These are phyloP conservation scores for Phymorhynchus buccinoides DNA, from an alignment of 1,140 invertebrate genomes.

Conservation along the genomic window DNA sequence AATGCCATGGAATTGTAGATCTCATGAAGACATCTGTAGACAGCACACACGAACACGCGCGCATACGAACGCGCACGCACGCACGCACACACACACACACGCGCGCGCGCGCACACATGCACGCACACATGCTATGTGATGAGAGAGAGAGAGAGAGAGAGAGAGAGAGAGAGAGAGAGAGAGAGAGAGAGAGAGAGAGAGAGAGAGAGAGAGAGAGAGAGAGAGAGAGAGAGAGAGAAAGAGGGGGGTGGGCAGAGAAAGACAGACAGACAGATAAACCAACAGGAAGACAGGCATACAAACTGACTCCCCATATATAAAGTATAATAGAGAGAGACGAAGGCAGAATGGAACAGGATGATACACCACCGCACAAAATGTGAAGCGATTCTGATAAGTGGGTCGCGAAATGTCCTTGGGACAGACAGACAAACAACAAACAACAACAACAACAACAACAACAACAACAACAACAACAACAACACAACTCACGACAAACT, in stretches of 20 bases:
- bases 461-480: too few species aligned
- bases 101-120: not conserved
- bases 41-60: not conserved
- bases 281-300: too few species aligned
- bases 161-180: not conserved
- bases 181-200: slow-evolving; percentile 1
- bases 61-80: not conserved
- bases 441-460: too few species aligned
- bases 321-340: too few species aligned
- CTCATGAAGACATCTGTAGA: not conserved
- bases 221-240: slow-evolving; percentile 7
- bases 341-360: too few species aligned
- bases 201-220: slow-evolving; percentile 10
- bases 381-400: too few species aligned
- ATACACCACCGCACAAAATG: too few species aligned
- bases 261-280: not conserved
- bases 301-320: too few species aligned
- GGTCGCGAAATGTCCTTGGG: too few species aligned
- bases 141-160: not conserved
- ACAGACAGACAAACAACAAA: too few species aligned
- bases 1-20: not conserved
- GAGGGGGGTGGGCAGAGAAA: not conserved
- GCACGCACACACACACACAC: not conserved
- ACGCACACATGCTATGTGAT: not conserved
- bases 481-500: too few species aligned